Evolutionary conservation across 2,888 invertebrate genomes (phyloP).

Genomic region (Drosophila recens): DNA sequence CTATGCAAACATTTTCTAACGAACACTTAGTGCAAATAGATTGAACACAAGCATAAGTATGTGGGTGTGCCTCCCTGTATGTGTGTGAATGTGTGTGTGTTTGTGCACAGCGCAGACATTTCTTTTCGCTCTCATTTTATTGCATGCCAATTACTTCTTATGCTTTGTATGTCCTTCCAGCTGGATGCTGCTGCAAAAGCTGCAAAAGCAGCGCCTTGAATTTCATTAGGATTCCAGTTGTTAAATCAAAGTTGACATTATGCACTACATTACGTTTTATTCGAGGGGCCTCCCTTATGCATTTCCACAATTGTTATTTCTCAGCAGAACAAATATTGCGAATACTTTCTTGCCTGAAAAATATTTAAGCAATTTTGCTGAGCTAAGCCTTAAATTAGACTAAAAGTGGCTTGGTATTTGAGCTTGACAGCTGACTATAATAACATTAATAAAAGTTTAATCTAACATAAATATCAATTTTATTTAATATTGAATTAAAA

Average conservation of each 20-base stretch:
- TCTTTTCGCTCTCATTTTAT: constrained; percentile 53
- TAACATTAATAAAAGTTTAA: too few species aligned
- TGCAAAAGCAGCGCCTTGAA: constrained; percentile 45
- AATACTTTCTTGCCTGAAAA: not conserved
- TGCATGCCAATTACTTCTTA: constrained; percentile 74
- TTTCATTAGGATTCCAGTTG: constrained; percentile 68
- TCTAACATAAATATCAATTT: too few species aligned
- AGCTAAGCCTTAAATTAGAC: not conserved
- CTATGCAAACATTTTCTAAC: constrained; percentile 80
- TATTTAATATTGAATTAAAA: too few species aligned
- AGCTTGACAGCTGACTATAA: not conserved
- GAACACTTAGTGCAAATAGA: constrained; percentile 78
- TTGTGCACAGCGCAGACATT: constrained; percentile 15
- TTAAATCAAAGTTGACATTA: constrained; percentile 69
- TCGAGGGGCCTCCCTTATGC: constrained; percentile 1
- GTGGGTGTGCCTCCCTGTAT: constrained; percentile 18
- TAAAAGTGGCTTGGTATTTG: not conserved
- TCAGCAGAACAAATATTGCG: constrained; percentile 9
- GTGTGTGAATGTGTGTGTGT: constrained; percentile 16
- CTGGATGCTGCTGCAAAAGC: constrained; percentile 18
- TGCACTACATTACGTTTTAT: constrained; percentile 50
- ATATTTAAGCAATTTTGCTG: not conserved
- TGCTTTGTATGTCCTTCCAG: constrained; percentile 28
- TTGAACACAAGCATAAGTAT: constrained; percentile 51
- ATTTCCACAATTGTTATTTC: constrained; percentile 42